phyloP scores from a whole-genome alignment of 2,888 invertebrate genomes.

The Platypus cylindrus region DNA sequence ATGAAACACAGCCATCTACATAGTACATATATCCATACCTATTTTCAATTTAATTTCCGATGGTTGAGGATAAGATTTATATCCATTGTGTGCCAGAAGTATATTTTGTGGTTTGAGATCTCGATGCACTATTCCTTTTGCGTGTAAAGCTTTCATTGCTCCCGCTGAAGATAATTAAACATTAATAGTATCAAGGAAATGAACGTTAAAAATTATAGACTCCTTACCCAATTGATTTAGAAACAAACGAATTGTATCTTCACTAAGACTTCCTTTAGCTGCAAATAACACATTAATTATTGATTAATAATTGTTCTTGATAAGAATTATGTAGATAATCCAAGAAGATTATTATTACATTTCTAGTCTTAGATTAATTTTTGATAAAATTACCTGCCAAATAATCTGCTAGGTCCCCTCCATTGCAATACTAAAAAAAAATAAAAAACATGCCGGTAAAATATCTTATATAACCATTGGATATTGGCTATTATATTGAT shows the following conservation, averaged over 20 bases:
- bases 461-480: too few relatives aligned
- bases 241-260: constrained; percentile 93
- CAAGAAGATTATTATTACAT: too few relatives aligned
- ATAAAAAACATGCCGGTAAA: too few relatives aligned
- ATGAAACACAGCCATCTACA: too few relatives aligned
- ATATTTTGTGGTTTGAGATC: constrained; percentile 99
- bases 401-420: constrained; percentile 97
- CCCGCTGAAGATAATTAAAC: constrained; percentile 49
- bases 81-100: constrained; percentile 73
- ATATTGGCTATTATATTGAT: too few relatives aligned
- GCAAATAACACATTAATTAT: constrained; percentile 22
- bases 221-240: constrained; percentile 75
- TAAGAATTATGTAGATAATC: too few relatives aligned
- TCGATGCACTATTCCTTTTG: constrained; percentile 95
- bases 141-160: constrained; percentile 94
- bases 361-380: constrained; percentile 1
- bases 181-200: not conserved
- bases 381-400: constrained; percentile 47
- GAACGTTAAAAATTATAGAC: not conserved
- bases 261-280: constrained; percentile 89
- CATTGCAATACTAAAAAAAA: constrained; percentile 87
- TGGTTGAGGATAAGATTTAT: constrained; percentile 54
- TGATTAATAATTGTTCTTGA: too few relatives aligned
- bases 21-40: constrained; percentile 42
- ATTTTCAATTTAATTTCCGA: constrained; percentile 89